phyloP scores from a whole-genome alignment of 2,113 vertebrate genomes.

The Pterocles gutturalis region DNA sequence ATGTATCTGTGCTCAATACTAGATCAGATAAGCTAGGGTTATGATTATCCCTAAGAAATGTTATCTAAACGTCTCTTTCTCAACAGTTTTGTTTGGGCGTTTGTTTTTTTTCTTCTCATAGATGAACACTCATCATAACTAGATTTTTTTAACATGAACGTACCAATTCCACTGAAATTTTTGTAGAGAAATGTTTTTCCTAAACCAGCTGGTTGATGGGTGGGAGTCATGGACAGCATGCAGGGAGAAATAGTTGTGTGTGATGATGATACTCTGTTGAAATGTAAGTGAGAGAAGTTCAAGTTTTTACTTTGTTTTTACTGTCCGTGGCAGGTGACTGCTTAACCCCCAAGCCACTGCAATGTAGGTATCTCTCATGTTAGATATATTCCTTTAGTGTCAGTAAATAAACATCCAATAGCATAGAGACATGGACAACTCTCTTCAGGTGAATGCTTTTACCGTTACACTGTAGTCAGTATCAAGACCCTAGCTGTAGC shows the following conservation, averaged over 20 bases:
- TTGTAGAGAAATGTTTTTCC: background rate
- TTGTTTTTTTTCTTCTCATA: background rate
- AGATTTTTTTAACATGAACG: background rate
- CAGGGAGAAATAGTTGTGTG: background rate
- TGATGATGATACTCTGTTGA: background rate
- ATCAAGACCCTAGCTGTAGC: background rate
- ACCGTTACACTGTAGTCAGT: background rate
- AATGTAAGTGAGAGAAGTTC: background rate
- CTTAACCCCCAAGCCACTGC: background rate
- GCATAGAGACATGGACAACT: background rate
- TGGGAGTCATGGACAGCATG: background rate
- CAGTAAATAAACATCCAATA: background rate
- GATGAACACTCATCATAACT: background rate
- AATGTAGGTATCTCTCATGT: background rate
- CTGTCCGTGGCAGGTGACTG: background rate
- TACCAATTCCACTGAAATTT: background rate
- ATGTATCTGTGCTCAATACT: background rate
- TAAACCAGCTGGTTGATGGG: slow-evolving; percentile 58
- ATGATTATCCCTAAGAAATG: background rate
- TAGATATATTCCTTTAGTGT: background rate
- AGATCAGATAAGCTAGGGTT: background rate
- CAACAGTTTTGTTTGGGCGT: background rate
- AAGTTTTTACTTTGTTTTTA: background rate
- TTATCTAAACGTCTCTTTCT: background rate
- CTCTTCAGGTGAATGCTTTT: background rate